Evolutionary conservation across 2,113 vertebrate genomes (phyloP), one percentile per base, ranked within the genome.

Genomic region (Labeo rohita): DNA sequence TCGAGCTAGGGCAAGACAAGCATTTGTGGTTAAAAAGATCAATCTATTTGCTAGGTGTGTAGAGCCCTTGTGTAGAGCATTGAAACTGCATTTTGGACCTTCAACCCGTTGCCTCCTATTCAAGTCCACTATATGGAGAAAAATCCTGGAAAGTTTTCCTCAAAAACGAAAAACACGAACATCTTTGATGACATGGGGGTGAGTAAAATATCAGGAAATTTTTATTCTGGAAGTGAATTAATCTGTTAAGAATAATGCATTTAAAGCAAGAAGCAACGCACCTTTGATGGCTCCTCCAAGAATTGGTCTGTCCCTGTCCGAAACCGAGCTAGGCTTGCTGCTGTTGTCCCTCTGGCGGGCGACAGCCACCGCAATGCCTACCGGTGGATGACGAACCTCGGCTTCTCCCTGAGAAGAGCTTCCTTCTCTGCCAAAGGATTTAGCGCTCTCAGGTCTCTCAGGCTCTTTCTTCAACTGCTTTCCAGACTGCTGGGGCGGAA

Each of bases 351-450:
- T 96, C 91, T 99, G 98, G 8, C 98, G 94, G 21, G 98, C 98
- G 87, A 99, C 98, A 0, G 98, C 98, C 78, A 99, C 98, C 0
- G 98, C 98, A 0, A 99, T 99, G 85, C 98, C 98, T 0, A 99
- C 98, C 0, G 98, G 98, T 0, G 98, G 96, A 88, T 99, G 97
- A 12, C 98, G 95, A 45, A 99, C 97, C 91, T 99, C 98, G 0
- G 95, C 96, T 81, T 99, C 98, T 0, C 95, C 97, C 92, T 99
- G 96, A 43, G 94, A 92, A 21, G 95, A 93, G 0, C 95, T 93
- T 87, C 93, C 93, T 81, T 97, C 98, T 0, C 97, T 94, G 21
- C 96, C 96, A 0, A 98, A 98, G 0, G 97, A 96, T 89, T 98
- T 98, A 88, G 97, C 94, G 7, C 97, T 98, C 90, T 99, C 98